Percentiles rank a stretch among this genome's conserved stretches.
These are phyloP conservation scores for Sturnus vulgaris DNA, from an alignment of 2,113 vertebrate species.

Conservation along the genomic window DNA sequence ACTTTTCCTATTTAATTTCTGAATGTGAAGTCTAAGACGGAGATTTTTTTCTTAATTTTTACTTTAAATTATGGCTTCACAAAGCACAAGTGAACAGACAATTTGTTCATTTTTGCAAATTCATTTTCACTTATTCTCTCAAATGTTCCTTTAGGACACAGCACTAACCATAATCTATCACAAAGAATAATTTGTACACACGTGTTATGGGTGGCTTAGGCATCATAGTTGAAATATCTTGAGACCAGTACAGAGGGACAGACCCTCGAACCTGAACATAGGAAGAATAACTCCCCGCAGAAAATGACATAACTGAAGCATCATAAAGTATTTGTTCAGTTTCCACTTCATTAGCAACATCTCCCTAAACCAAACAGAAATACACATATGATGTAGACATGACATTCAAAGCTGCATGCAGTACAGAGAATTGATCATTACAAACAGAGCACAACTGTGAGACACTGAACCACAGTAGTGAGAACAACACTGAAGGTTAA, in stretches of 20 bases:
- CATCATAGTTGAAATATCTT: slow-evolving; percentile 99
- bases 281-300: slow-evolving; percentile 93
- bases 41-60: not conserved
- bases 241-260: slow-evolving; percentile 96
- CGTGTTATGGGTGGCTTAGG: slow-evolving; percentile 95
- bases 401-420: not conserved
- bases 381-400: not conserved
- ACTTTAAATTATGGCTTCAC: not conserved
- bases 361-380: slow-evolving; percentile 78
- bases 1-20: not conserved
- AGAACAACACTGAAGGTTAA: not conserved
- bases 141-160: not conserved
- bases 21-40: not conserved
- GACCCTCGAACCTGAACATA: slow-evolving; percentile 96
- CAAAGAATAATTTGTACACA: slow-evolving; percentile 58
- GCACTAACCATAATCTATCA: not conserved
- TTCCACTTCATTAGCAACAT: slow-evolving; percentile 98
- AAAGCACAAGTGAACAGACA: not conserved
- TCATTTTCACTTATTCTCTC: not conserved
- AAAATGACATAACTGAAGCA: slow-evolving; percentile 93
- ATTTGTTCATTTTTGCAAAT: not conserved
- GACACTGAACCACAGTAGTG: not conserved
- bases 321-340: slow-evolving; percentile 96
- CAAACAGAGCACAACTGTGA: not conserved
- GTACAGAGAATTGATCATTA: not conserved